phyloP scores from a whole-genome alignment of 2,797 vertebrate genomes.

The Oryzias dopingdopingensis region DNA sequence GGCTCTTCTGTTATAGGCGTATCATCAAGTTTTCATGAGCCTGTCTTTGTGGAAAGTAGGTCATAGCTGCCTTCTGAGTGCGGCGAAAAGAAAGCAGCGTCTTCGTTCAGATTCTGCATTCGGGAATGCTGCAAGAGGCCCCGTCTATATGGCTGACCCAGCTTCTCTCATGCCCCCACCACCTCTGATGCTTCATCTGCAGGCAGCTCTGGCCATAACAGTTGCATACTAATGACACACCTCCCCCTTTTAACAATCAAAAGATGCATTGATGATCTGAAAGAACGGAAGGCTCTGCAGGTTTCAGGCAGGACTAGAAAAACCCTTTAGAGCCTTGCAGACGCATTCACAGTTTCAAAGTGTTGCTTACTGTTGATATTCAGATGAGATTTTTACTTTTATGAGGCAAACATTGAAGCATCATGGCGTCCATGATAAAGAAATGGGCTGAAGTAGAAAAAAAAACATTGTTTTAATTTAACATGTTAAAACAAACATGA shows the following conservation, averaged over 20 bases:
- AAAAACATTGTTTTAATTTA: neutral
- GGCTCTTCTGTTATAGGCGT: conserved; percentile 62
- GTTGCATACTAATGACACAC: conserved; percentile 76
- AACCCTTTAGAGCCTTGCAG: conserved; percentile 45
- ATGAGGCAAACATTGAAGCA: conserved; percentile 46
- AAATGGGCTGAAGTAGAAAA: neutral
- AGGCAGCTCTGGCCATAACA: conserved; percentile 54
- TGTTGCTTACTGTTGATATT: conserved; percentile 55
- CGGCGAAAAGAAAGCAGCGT: conserved; percentile 56
- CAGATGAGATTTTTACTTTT: conserved; percentile 48
- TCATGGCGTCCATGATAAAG: conserved; percentile 12
- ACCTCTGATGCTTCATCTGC: conserved; percentile 54
- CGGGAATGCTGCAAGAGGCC: conserved; percentile 51
- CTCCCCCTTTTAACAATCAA: conserved; percentile 71
- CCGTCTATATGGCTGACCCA: conserved; percentile 61
- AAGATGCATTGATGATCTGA: conserved; percentile 75
- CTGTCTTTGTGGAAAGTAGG: conserved; percentile 77
- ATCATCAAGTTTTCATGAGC: conserved; percentile 80
- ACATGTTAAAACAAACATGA: no score
- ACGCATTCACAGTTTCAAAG: conserved; percentile 17
- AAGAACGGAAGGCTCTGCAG: conserved; percentile 57
- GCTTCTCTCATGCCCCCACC: conserved; percentile 59
- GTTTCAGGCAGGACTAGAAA: conserved; percentile 58
- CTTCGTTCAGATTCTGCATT: conserved; percentile 60
- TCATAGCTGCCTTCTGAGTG: conserved; percentile 77